These are phyloP conservation scores for Cherax quadricarinatus DNA, from an alignment of 1,140 invertebrate genomes.

Conservation along the genomic window DNA sequence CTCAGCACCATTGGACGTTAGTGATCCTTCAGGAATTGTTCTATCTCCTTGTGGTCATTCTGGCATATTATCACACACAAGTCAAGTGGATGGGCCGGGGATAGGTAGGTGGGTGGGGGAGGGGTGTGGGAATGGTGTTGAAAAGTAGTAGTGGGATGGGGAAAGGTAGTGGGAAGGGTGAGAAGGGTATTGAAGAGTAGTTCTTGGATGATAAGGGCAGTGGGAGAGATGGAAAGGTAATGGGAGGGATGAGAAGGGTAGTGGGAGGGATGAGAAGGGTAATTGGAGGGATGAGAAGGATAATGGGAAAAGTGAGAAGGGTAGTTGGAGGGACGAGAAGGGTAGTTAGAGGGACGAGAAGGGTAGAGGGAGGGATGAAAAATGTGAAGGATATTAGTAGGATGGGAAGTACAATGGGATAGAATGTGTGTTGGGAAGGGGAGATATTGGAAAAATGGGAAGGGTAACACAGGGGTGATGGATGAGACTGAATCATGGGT, in stretches of 20 bases:
- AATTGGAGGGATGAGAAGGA: too few relatives aligned
- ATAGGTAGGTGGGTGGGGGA: background rate
- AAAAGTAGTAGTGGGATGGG: background rate
- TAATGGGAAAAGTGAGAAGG: background rate
- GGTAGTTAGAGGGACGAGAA: too few relatives aligned
- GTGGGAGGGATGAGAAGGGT: background rate
- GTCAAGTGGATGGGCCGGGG: slow-evolving; percentile 18
- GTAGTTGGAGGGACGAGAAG: background rate
- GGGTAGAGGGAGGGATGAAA: too few relatives aligned
- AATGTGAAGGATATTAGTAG: too few relatives aligned
- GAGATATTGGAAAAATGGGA: too few relatives aligned
- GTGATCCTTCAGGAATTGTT: slow-evolving; percentile 15
- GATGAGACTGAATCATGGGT: too few relatives aligned
- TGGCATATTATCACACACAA: slow-evolving; percentile 44
- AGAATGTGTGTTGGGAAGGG: too few relatives aligned
- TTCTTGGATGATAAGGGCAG: background rate
- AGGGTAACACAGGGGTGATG: too few relatives aligned
- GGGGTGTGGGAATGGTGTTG: background rate
- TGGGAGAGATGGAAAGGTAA: background rate
- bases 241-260: background rate
- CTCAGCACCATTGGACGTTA: slow-evolving; percentile 30
- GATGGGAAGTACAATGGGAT: too few relatives aligned
- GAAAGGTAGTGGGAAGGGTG: background rate
- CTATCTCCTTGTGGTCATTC: slow-evolving; percentile 50
- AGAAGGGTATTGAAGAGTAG: too few relatives aligned